Base-by-base conservation (phyloP, 1,140 invertebrate species). In the Hypsibius dujardini region DNA sequence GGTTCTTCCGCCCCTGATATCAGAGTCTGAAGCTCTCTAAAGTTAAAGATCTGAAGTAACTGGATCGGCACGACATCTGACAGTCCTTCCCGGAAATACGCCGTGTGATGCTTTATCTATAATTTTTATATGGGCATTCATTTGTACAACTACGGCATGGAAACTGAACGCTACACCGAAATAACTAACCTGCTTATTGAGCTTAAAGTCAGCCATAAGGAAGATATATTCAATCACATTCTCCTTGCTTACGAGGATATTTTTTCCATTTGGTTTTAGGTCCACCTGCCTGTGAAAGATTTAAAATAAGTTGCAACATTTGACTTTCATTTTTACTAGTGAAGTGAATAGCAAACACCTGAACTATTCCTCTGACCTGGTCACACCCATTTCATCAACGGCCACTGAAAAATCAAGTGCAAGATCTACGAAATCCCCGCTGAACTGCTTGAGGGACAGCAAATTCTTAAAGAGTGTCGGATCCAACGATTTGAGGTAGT, bases 151-250 rank as follows among this genome's bases (percentile, higher is more conserved):
- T 56, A 7, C 7, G n/a, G 50, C n/a, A 71, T 46, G 14, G 47
- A 70, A 15, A 73, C 28, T 2, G n/a, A 73, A 46, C 45, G 67
- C 71, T 40, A n/a, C 14, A 45, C 40, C 14, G 7, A 62, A 62
- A 70, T 1, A 47, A 73, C 72, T 73, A 72, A 82, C 81, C 82
- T 95, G 92, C 76, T 86, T 87, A 79, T 96, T 96, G 42, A 97
- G 81, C 80, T 95, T 95, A 75, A 92, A 95, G 82, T 97, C 91
- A 1, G 94, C 92, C 79, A 98, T 88, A 71, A 95, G 80, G 79
- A 96, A 92, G 75, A 98, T 92, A 77, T 98, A 98, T 79, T 97
- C 92, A 77, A 96, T 92, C 71, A 90, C 84, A 81, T 98, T 97
- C 70, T 87, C 84, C 74, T 87, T 87, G 1, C 89, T 95, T 0